phyloP scores from a whole-genome alignment of 2,797 vertebrate genomes.

The Syngnathus rostellatus region DNA sequence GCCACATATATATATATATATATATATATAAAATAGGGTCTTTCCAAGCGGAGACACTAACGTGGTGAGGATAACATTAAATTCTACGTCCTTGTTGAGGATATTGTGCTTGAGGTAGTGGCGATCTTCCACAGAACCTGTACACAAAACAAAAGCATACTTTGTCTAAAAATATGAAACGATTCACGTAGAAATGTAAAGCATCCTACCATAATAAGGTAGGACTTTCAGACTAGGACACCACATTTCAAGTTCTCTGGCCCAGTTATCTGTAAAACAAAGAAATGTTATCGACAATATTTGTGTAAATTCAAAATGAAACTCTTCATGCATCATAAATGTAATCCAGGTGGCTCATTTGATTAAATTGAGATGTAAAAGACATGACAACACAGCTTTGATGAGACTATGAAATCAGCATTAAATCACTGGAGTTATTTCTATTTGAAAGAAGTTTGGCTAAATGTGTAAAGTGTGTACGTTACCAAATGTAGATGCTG shows the following conservation, averaged over 20 bases:
- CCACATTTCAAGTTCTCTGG: constrained; percentile 88
- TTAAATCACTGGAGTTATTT: neutral
- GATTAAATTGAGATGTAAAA: neutral
- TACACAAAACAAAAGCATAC: constrained; percentile 6
- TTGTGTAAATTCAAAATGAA: neutral
- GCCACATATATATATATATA: neutral
- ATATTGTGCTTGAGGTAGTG: constrained; percentile 84
- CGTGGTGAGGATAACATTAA: constrained; percentile 91
- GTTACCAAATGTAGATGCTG: constrained; percentile 85
- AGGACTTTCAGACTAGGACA: constrained; percentile 85
- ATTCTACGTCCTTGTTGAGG: constrained; percentile 71
- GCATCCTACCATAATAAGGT: constrained; percentile 84
- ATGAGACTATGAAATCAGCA: neutral
- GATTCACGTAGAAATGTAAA: neutral
- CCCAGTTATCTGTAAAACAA: constrained; percentile 85
- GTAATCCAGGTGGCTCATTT: neutral
- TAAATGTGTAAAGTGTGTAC: too few relatives aligned
- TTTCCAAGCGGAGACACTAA: constrained; percentile 62
- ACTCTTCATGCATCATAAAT: neutral
- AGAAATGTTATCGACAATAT: neutral
- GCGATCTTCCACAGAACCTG: constrained; percentile 88
- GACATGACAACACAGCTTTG: neutral
- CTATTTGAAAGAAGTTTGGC: neutral
- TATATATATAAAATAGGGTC: neutral
- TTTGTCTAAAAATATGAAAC: neutral